Evolutionary conservation across 2,797 vertebrate species (phyloP).

Genomic region (Crenichthys baileyi): DNA sequence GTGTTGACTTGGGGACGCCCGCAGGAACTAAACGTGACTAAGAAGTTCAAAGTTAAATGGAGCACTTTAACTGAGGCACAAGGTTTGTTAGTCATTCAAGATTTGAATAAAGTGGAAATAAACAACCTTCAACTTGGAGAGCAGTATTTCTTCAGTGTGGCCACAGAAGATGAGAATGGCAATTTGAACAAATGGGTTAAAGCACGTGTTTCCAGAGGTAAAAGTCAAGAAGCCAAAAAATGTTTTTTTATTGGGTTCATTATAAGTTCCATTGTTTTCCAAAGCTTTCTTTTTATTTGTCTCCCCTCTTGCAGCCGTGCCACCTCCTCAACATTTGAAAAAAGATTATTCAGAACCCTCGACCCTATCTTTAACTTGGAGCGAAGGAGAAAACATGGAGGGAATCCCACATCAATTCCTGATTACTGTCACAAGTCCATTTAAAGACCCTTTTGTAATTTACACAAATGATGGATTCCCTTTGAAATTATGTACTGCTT

Average conservation of each 20-base stretch:
- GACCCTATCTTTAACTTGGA: conserved; percentile 30
- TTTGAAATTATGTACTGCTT: background rate
- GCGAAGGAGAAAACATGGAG: conserved; percentile 33
- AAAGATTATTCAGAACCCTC: conserved; percentile 17
- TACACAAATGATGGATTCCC: background rate
- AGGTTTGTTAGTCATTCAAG: background rate
- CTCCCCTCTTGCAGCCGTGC: conserved; percentile 17
- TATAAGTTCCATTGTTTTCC: background rate
- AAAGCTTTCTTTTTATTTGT: background rate
- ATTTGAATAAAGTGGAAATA: conserved; percentile 29
- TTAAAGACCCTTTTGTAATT: background rate
- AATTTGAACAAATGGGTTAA: conserved; percentile 24
- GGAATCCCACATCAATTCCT: conserved; percentile 32
- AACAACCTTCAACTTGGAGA: conserved; percentile 30
- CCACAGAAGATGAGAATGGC: conserved; percentile 23
- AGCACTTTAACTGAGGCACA: background rate
- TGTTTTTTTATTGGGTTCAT: background rate
- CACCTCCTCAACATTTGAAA: conserved; percentile 18
- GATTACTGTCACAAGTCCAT: conserved; percentile 10
- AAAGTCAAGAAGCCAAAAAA: background rate
- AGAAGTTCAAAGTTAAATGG: conserved; percentile 24
- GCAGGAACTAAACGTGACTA: background rate
- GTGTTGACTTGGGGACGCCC: conserved; percentile 14
- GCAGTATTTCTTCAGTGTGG: conserved; percentile 33
- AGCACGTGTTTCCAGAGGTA: conserved; percentile 30